Conservation (phyloP, 2,888 invertebrate species). For the Fragum whitleyi region DNA sequence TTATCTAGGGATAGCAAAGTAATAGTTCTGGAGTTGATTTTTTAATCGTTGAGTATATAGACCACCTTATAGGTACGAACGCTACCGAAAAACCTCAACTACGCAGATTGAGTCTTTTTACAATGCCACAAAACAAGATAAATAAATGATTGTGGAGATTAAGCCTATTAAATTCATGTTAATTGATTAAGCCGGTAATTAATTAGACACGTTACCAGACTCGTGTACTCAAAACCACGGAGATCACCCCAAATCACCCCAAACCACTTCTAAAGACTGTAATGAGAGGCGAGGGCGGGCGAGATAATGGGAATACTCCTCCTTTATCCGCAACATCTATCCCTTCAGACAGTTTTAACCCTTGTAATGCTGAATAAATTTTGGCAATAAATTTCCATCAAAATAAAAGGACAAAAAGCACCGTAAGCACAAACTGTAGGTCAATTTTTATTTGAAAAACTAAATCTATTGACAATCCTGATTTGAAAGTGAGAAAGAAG, state of each 20-base stretch:
- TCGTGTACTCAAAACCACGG: slow-evolving; percentile 6
- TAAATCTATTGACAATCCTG: no score
- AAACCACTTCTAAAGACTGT: slow-evolving; percentile 14
- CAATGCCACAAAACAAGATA: slow-evolving; percentile 1
- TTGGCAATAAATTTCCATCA: no score
- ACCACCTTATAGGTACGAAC: background rate
- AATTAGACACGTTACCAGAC: slow-evolving; percentile 29
- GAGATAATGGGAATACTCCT: background rate
- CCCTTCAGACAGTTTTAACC: no score
- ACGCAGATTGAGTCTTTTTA: background rate
- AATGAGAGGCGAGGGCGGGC: slow-evolving; percentile 12
- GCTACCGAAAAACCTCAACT: no score
- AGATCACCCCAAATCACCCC: background rate
- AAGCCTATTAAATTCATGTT: slow-evolving; percentile 23
- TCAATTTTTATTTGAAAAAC: no score
- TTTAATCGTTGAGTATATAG: no score
- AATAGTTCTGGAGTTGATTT: no score
- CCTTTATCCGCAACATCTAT: background rate
- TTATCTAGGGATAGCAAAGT: no score
- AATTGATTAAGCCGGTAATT: slow-evolving; percentile 27
- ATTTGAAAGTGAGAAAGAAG: no score
- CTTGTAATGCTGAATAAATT: no score
- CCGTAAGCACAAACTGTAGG: no score
- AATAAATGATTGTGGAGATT: slow-evolving; percentile 22
- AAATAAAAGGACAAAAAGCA: no score